Conservation (phyloP, 2,113 vertebrate species). For the Cynoglossus semilaevis region DNA sequence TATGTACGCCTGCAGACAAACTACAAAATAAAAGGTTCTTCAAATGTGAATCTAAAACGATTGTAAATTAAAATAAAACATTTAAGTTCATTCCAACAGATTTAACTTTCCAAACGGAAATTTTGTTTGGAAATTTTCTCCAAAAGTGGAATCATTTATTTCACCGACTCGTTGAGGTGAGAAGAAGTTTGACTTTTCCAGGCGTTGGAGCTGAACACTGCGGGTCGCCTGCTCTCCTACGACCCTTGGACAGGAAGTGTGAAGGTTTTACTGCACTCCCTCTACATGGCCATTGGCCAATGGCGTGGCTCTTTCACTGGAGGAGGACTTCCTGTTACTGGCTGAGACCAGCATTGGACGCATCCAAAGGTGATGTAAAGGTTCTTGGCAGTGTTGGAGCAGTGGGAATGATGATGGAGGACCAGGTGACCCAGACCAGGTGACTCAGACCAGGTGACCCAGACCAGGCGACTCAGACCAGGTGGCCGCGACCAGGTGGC, state of each 20-base stretch:
- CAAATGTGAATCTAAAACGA: too few relatives aligned
- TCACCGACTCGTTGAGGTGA: slow-evolving; percentile 78
- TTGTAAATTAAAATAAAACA: too few relatives aligned
- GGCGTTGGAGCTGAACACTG: slow-evolving; percentile 73
- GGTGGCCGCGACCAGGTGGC: too few relatives aligned
- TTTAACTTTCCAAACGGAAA: slow-evolving; percentile 78
- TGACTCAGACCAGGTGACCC: too few relatives aligned
- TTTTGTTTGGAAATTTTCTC: slow-evolving; percentile 74
- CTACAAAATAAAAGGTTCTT: too few relatives aligned
- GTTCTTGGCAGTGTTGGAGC: slow-evolving; percentile 64
- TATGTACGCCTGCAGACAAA: too few relatives aligned
- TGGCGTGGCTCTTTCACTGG: slow-evolving; percentile 67
- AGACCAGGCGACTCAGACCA: too few relatives aligned
- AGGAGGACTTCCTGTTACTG: slow-evolving; percentile 68
- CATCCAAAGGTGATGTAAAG: slow-evolving; percentile 66
- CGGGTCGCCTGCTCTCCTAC: slow-evolving; percentile 66
- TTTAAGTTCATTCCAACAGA: too few relatives aligned
- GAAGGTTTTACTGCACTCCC: slow-evolving; percentile 60
- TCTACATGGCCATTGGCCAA: slow-evolving; percentile 78
- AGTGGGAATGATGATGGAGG: slow-evolving; percentile 13
- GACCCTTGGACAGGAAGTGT: slow-evolving; percentile 53
- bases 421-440: too few relatives aligned
- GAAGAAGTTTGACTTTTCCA: slow-evolving; percentile 17
- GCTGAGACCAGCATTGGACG: slow-evolving; percentile 74
- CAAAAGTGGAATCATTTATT: slow-evolving; percentile 68